Base-by-base conservation (phyloP, 2,797 vertebrate genomes). In the Sphaeramia orbicularis region DNA sequence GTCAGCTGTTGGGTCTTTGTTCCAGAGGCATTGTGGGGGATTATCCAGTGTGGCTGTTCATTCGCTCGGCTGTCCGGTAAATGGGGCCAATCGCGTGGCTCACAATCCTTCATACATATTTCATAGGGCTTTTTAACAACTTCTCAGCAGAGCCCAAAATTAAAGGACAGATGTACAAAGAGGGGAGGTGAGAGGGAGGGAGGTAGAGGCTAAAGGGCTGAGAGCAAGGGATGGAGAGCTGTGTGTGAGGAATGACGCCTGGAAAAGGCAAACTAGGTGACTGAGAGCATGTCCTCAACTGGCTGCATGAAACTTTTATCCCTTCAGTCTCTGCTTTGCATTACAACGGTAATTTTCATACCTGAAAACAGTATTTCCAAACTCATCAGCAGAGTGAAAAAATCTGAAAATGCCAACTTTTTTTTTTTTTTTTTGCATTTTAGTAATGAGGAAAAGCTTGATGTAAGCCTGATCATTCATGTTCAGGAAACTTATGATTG, bases 1-100 rank as follows among this genome's bases (percentile, higher is more conserved):
- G 96, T 98, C 97, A 99, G 96, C 97, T 99, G 97, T 99, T 96
- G 96, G 95, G 96, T 95, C 96, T 99, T 99, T 99, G 97, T 99
- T 99, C 85, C 88, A 96, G 93, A 93, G 95, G 96, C 95, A 98
- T 98, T 99, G 97, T 99, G 95, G 95, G 94, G 94, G 94, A 96
- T 98, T 98, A 98, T 98, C 96, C 96, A 93, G 94, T 95, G 95
- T 96, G 96, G 96, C 95, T 81, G 85, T 78, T 91, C 86, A 86
- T 91, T 89, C 94, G 95, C 95, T 95, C 92, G 93, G 95, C 95
- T 95, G 95, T 95, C 95, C 94, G 90, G 95, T 95, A 97, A 97
- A 97, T 95, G 96, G 95, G 96, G 96, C 90, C 89, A 92, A 94
- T 91, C 80, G 86, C 82, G 95, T 95, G 95, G 96, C 95, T 95